Evolutionary conservation across 2,113 vertebrate species (phyloP).

Genomic region (Arvicanthis niloticus): DNA sequence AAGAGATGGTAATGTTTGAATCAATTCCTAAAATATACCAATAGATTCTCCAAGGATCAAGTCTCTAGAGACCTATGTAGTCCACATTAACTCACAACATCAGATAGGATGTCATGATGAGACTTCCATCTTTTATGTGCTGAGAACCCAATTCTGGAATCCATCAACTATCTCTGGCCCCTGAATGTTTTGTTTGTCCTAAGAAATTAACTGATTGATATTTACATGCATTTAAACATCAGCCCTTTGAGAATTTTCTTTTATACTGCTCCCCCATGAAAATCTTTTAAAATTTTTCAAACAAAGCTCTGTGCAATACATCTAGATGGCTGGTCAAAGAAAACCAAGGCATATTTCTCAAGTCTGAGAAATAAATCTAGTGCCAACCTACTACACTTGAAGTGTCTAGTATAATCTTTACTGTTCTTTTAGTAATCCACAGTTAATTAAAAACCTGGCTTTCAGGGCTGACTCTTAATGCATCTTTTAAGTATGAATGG

Average conservation of each 20-base stretch:
- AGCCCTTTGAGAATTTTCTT: not conserved
- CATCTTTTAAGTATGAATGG: conserved; percentile 1
- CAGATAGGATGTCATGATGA: conserved; percentile 11
- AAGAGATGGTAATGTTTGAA: not conserved
- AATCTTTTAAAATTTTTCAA: conserved; percentile 39
- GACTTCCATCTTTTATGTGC: conserved; percentile 15
- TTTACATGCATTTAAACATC: conserved; percentile 16
- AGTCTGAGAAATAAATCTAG: conserved; percentile 38
- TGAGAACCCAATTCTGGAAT: conserved; percentile 28
- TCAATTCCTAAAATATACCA: conserved; percentile 42
- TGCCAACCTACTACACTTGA: not conserved
- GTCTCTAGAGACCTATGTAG: not conserved
- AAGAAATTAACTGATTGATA: conserved; percentile 22
- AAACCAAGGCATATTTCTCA: conserved; percentile 43
- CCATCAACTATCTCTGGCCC: not conserved
- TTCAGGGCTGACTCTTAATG: not conserved
- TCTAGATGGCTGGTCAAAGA: not conserved
- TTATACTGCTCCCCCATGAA: conserved; percentile 41
- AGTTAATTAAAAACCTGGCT: not conserved
- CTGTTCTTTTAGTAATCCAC: conserved; percentile 13
- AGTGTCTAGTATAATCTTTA: conserved; percentile 22
- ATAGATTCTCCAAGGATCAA: not conserved
- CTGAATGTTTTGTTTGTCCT: not conserved
- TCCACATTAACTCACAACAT: not conserved
- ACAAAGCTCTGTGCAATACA: not conserved